Evolutionary conservation across 1,140 invertebrate species (phyloP), one percentile per base, ranked within the genome.

Genomic region (Ditylenchus dipsaci): DNA sequence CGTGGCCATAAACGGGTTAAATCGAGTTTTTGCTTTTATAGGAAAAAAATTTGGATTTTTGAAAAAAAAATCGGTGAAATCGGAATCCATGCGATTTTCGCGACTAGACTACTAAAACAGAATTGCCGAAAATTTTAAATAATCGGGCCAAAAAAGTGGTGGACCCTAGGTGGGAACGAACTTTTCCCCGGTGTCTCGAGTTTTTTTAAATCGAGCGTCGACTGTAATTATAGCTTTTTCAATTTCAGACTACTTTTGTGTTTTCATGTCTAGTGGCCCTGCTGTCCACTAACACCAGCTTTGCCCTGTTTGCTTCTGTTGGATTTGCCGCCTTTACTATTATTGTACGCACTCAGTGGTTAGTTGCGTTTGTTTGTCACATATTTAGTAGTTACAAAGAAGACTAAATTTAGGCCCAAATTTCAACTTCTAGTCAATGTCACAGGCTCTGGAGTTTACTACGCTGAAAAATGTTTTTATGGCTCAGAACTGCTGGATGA

Each of bases 391-490:
- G 15, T 53, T 53, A 21, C n/a, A 11, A 13, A 45, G 43, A 53
- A 53, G 23, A 27, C 30, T 43, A 15, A 19, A 38, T 76, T 30
- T 45, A 73, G 71, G 74, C 75, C 75, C 9, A 66, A 72, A 19
- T 70, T 77, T 60, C 75, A 76, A 53, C 61, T 67, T 11, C 59
- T 76, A 38, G 72, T 76, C 15, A 76, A 76, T 67, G 76, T 76
- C n/a, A 76, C 75, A 7, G 75, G 75, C n/a, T 76, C 75, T 13
- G 75, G 75, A 7, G 57, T 45, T 26, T 76, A 76, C 27, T 76
- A 78, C 43, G 75, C 75, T 17, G 76, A 76, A 57, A 45, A 67
- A 30, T 69, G 66, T 66, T 73, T 47, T 30, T 76, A 76, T 58
- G 69, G 63, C 57, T 68, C 69, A 23, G 75, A 76, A 38, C 58